Evolutionary conservation across 2,888 invertebrate species (phyloP), one percentile per base, ranked within the genome.

Genomic region (Tipula unca): DNA sequence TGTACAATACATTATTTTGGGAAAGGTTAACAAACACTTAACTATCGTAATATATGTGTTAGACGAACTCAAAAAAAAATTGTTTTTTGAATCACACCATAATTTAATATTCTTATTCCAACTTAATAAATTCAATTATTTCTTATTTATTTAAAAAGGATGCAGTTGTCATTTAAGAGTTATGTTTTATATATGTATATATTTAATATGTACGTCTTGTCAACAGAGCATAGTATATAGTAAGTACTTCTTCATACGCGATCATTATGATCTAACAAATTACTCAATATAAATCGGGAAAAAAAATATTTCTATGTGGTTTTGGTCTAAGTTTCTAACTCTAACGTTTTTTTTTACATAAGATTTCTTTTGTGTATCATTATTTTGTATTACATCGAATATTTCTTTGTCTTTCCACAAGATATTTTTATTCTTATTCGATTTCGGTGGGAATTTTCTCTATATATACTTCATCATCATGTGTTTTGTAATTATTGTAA

Each of bases 111-210:
- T 69, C 69, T 69, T 69, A 69, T 69, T 69, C n/a, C 69, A 69
- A 69, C 69, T 69, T 69, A 69, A 25, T 69, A 69, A 69, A 25
- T 69, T 69, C 69, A 69, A 69, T 69, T 69, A 69, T 69, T 69
- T 69, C 69, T 69, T 69, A 69, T 69, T 69, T 69, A 69, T 69
- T 69, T 69, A 69, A 83, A 83, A 83, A 83, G 83, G 83, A 83
- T 83, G 83, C 29, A 83, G 83, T 83, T 83, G 83, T 83, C 83
- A 83, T 83, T 83, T 69, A 25, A 20, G 69, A 69, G 69, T 69
- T 25, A 69, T 69, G 69, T 69, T 69, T 69, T 10, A 69, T 69
- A 69, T 69, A 8, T 54, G 13, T 54, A 0, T 54, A 69, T 8
- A 8, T 48, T 10, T 25, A 69, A 20, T 1, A 1, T 42, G 3